phyloP scores from a whole-genome alignment of 2,888 invertebrate genomes.

The Epiblema foenella region DNA sequence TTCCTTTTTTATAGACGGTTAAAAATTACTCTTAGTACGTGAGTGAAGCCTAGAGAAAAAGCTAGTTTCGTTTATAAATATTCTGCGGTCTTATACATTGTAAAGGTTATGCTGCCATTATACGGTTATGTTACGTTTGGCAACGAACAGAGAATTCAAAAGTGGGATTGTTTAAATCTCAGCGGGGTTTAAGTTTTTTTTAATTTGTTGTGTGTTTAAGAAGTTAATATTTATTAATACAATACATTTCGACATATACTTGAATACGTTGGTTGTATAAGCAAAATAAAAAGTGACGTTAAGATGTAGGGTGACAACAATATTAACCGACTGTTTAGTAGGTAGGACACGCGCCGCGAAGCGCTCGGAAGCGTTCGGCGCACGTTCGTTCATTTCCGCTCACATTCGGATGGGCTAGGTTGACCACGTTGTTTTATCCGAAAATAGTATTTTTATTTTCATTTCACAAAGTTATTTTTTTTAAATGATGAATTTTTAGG shows the following conservation, averaged over 20 bases:
- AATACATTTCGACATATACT: background rate
- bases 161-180: no score
- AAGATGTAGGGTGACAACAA: constrained; percentile 49
- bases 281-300: constrained; percentile 11
- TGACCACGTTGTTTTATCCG: constrained; percentile 48
- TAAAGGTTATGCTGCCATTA: no score
- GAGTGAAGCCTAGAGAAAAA: no score
- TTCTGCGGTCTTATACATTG: no score
- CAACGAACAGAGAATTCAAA: no score
- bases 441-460: background rate
- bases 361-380: constrained; percentile 59
- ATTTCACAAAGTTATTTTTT: background rate
- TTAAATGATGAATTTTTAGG: background rate
- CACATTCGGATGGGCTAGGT: constrained; percentile 54
- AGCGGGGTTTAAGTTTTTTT: no score
- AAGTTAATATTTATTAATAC: no score
- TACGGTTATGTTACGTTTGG: no score
- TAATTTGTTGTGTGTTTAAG: background rate
- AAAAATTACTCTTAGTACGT: no score
- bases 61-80: no score
- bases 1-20: no score
- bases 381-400: constrained; percentile 71
- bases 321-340: constrained; percentile 51
- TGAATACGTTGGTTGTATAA: background rate
- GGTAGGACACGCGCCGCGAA: constrained; percentile 50